Percentiles rank a stretch among this genome's conserved stretches.
Conservation (phyloP, 2,888 invertebrate genomes). For the Chrysodeixis includens region DNA sequence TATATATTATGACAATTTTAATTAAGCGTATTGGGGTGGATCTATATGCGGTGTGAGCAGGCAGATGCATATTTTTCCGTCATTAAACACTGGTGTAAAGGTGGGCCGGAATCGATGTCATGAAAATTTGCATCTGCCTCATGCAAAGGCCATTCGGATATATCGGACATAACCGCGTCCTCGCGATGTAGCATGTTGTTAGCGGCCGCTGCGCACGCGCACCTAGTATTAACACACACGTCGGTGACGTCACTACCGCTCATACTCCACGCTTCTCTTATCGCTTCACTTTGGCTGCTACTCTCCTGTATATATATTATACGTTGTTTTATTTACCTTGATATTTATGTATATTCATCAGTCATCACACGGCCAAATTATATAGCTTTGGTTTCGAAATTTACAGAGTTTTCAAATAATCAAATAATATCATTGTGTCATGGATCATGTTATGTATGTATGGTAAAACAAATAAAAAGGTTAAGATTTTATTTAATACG, state of each 20-base stretch:
- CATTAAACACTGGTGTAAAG: conserved; percentile 31
- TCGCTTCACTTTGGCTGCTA: conserved; percentile 75
- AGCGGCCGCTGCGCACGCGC: conserved; percentile 66
- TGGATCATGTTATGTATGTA: conserved; percentile 22
- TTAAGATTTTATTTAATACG: conserved; percentile 19
- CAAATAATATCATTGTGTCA: conserved; percentile 22
- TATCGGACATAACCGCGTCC: conserved; percentile 64
- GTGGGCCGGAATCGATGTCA: conserved; percentile 20
- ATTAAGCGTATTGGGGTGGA: conserved; percentile 67
- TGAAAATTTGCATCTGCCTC: conserved; percentile 63
- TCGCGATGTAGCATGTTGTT: conserved; percentile 67
- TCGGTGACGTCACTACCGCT: conserved; percentile 66
- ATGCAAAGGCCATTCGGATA: conserved; percentile 61
- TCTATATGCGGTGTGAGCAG: conserved; percentile 49
- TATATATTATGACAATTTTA: conserved; percentile 17
- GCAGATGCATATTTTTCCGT: conserved; percentile 64
- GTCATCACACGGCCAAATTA: conserved; percentile 68
- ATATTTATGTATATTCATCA: conserved; percentile 54
- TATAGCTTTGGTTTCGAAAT: conserved; percentile 72
- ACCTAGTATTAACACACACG: conserved; percentile 68
- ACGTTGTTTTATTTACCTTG: conserved; percentile 58
- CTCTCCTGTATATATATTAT: conserved; percentile 74
- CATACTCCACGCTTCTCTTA: conserved; percentile 72
- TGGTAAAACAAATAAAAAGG: conserved; percentile 14
- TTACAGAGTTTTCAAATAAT: conserved; percentile 10